Conservation (phyloP, 2,113 vertebrate genomes). For the Oriolus oriolus region DNA sequence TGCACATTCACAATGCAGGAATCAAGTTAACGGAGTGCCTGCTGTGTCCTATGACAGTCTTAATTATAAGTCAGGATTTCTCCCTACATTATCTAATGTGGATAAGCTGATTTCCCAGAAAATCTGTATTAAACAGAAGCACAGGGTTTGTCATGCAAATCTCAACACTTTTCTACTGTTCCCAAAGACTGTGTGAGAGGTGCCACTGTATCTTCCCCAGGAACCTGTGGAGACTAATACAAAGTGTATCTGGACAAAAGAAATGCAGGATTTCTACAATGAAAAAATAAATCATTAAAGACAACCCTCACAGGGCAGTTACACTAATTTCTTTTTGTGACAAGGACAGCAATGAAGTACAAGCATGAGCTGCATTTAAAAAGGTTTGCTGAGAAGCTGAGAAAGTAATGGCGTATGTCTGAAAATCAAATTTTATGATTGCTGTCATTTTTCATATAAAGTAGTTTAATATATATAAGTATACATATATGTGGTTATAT, state of each 20-base stretch:
- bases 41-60: not conserved
- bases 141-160: not conserved
- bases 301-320: not conserved
- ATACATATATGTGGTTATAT: no score
- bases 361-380: not conserved
- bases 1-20: not conserved
- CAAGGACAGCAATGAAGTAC: not conserved
- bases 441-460: not conserved
- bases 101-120: not conserved
- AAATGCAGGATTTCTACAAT: not conserved
- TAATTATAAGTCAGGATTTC: not conserved
- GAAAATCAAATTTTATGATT: not conserved
- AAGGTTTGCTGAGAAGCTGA: not conserved
- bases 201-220: not conserved
- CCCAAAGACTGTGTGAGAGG: not conserved
- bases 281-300: not conserved
- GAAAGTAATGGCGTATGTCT: not conserved
- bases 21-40: not conserved
- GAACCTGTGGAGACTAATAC: not conserved
- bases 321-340: not conserved
- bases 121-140: not conserved
- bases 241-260: not conserved
- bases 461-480: no score
- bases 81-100: not conserved
- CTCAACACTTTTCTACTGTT: not conserved